phyloP scores from a whole-genome alignment of 1,140 invertebrate genomes.

The Tigriopus japonicus region DNA sequence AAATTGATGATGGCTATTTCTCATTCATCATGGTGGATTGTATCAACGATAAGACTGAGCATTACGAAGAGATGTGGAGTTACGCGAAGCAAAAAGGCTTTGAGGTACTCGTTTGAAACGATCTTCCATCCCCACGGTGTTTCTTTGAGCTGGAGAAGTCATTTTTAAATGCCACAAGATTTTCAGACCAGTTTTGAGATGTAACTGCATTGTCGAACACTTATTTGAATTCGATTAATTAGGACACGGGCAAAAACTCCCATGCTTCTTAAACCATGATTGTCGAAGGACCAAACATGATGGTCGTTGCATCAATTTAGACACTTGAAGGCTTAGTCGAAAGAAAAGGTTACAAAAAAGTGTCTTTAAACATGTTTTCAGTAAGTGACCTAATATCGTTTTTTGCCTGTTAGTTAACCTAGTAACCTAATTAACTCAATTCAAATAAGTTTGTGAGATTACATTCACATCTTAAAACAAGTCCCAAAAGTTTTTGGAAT shows the following conservation, averaged over 20 bases:
- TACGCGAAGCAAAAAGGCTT: slow-evolving; percentile 71
- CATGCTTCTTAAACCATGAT: not conserved
- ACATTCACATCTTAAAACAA: too few relatives aligned
- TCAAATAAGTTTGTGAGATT: too few relatives aligned
- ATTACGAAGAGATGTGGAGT: slow-evolving; percentile 69
- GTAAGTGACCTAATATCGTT: slow-evolving; percentile 6
- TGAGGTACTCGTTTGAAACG: slow-evolving; percentile 48
- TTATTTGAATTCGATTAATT: too few relatives aligned
- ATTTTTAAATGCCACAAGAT: too few relatives aligned
- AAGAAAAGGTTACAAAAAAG: too few relatives aligned
- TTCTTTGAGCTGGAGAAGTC: too few relatives aligned
- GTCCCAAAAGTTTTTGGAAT: too few relatives aligned
- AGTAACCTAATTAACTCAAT: too few relatives aligned
- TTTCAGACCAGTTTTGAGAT: too few relatives aligned
- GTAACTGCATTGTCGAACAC: too few relatives aligned
- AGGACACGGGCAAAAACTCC: not conserved
- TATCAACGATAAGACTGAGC: slow-evolving; percentile 24
- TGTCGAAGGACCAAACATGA: not conserved
- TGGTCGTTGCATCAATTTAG: not conserved
- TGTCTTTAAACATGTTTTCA: too few relatives aligned
- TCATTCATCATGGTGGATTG: slow-evolving; percentile 56
- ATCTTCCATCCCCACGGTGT: not conserved
- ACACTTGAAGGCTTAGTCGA: too few relatives aligned
- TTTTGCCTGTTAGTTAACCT: not conserved
- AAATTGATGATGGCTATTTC: slow-evolving; percentile 73